phyloP scores from a whole-genome alignment of 2,888 invertebrate species.

The Polia nebulosa region DNA sequence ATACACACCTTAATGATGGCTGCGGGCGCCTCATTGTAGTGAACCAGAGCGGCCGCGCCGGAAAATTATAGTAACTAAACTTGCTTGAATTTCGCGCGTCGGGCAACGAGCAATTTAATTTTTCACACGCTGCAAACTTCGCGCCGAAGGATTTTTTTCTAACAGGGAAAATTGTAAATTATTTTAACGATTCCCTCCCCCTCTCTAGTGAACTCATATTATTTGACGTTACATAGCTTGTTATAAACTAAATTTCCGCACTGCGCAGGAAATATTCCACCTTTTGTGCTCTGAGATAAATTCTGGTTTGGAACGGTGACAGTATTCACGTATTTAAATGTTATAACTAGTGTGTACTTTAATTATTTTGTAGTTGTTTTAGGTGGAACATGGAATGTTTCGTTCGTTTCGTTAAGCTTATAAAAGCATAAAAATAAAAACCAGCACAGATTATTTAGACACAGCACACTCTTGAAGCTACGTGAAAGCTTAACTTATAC shows the following conservation, averaged over 20 bases:
- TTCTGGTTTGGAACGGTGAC: conserved; percentile 23
- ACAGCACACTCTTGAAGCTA: too few species aligned
- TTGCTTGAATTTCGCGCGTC: conserved; percentile 74
- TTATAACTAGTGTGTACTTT: conserved; percentile 24
- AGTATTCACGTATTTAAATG: conserved; percentile 28
- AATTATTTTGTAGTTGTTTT: conserved; percentile 4
- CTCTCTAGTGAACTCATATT: conserved; percentile 40
- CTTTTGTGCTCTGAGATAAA: conserved; percentile 47
- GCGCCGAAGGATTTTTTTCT: conserved; percentile 42
- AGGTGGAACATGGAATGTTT: neutral
- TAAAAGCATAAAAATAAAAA: neutral
- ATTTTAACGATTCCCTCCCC: conserved; percentile 54
- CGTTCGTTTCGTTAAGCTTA: neutral
- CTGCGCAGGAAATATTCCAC: conserved; percentile 32
- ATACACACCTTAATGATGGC: conserved; percentile 83
- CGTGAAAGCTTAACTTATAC: too few species aligned
- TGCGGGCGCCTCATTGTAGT: conserved; percentile 81
- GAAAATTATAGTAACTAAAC: conserved; percentile 86
- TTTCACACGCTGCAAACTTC: conserved; percentile 63
- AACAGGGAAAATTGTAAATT: conserved; percentile 50
- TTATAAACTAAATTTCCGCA: conserved; percentile 54
- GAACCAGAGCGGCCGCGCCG: conserved; percentile 76
- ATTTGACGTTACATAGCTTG: conserved; percentile 46
- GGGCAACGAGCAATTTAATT: conserved; percentile 66
- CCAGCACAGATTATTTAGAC: neutral